phyloP scores from a whole-genome alignment of 1,140 invertebrate genomes.

The Physella acuta region DNA sequence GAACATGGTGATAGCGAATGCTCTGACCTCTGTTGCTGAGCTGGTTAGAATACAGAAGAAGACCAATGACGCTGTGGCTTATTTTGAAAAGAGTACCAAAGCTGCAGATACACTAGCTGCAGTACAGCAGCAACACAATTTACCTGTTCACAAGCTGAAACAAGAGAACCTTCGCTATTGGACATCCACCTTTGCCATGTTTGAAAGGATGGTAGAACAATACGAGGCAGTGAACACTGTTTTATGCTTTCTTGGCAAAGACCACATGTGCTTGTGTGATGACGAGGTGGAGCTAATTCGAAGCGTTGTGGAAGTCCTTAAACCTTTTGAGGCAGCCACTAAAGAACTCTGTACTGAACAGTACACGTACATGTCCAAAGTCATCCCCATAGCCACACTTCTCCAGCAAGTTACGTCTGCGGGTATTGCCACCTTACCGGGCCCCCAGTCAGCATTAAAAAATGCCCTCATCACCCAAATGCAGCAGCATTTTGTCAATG shows the following conservation, averaged over 20 bases:
- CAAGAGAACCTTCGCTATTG: conserved; percentile 8
- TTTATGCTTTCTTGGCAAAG: conserved; percentile 21
- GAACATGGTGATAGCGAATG: conserved; percentile 12
- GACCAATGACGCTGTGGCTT: conserved; percentile 19
- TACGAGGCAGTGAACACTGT: conserved; percentile 25
- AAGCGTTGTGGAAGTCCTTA: conserved; percentile 12
- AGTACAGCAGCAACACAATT: conserved; percentile 22
- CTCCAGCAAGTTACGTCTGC: conserved; percentile 18
- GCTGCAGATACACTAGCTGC: conserved; percentile 20
- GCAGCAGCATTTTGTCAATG: conserved; percentile 16
- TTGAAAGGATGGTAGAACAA: conserved; percentile 17
- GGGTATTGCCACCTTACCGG: conserved; percentile 12
- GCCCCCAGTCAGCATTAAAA: conserved; percentile 23
- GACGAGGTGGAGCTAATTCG: conserved; percentile 24
- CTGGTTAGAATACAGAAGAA: conserved; percentile 21
- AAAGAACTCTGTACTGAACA: conserved; percentile 15
- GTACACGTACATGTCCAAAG: conserved; percentile 26
- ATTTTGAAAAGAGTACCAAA: conserved; percentile 22
- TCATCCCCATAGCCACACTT: conserved; percentile 17
- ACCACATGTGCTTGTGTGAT: conserved; percentile 25
- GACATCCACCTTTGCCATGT: conserved; percentile 19
- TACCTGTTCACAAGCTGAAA: conserved; percentile 21
- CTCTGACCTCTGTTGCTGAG: conserved; percentile 16
- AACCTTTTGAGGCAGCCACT: conserved; percentile 21
- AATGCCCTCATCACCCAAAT: conserved; percentile 24